These are phyloP conservation scores for Wiebesia pumilae DNA, from an alignment of 1,140 invertebrate species.

Conservation along the genomic window DNA sequence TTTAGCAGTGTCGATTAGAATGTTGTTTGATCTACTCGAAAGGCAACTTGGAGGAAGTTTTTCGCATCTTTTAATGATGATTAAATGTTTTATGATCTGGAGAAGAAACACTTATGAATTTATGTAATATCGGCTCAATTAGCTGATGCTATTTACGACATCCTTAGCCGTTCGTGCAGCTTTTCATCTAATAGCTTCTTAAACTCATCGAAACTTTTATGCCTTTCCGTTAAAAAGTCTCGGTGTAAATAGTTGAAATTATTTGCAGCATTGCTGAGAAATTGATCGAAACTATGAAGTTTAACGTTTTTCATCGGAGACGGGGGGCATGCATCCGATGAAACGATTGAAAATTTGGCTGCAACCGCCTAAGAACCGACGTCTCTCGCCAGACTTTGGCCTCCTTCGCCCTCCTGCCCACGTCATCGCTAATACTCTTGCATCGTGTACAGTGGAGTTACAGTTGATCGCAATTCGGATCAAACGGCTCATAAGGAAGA, in stretches of 20 bases:
- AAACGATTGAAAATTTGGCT: neutral
- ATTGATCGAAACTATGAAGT: neutral
- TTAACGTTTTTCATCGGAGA: neutral
- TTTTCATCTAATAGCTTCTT: slow-evolving; percentile 1
- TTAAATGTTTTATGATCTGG: neutral
- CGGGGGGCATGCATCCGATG: no score
- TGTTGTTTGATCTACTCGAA: neutral
- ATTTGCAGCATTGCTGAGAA: neutral
- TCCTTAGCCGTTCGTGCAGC: neutral
- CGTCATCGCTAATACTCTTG: no score
- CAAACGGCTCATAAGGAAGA: neutral
- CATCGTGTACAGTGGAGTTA: neutral
- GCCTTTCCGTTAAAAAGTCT: neutral
- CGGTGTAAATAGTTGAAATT: neutral
- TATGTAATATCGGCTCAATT: slow-evolving; percentile 9
- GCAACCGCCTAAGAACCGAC: neutral
- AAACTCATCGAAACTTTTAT: neutral
- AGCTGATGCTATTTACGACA: neutral
- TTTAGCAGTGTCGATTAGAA: neutral
- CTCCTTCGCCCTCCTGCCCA: no score
- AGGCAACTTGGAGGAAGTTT: neutral
- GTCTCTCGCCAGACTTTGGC: no score
- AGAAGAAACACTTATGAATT: slow-evolving; percentile 8
- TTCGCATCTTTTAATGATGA: slow-evolving; percentile 16
- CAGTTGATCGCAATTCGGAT: neutral